These are phyloP conservation scores for Charadrius vociferus DNA, from an alignment of 2,113 vertebrate genomes.

Conservation along the genomic window DNA sequence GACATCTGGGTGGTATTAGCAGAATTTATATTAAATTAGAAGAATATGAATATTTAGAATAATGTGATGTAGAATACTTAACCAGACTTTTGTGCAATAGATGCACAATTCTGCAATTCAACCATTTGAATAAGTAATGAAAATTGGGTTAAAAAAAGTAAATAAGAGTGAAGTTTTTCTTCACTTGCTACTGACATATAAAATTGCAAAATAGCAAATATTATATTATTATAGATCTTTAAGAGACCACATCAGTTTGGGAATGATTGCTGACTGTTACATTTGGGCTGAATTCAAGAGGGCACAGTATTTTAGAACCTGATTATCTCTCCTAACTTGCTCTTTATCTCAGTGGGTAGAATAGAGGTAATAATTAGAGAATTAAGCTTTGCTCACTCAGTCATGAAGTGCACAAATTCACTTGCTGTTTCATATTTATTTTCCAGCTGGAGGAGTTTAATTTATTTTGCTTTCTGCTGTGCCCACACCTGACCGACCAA, in stretches of 20 bases:
- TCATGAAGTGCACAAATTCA: conserved; percentile 63
- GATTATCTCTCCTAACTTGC: conserved; percentile 72
- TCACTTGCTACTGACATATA: background rate
- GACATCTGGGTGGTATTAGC: conserved; percentile 34
- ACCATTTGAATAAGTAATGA: background rate
- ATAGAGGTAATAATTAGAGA: conserved; percentile 73
- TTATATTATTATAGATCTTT: conserved; percentile 10
- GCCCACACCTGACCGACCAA: conserved; percentile 53
- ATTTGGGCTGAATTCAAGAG: conserved; percentile 56
- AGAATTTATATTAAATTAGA: conserved; percentile 53
- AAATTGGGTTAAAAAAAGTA: background rate
- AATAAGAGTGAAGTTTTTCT: background rate
- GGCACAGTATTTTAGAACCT: conserved; percentile 54
- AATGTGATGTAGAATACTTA: background rate
- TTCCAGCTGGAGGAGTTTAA: conserved; percentile 76
- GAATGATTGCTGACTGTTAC: conserved; percentile 42
- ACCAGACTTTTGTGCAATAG: background rate
- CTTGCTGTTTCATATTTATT: conserved; percentile 75
- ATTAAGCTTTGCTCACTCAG: conserved; percentile 70
- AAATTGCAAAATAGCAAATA: conserved; percentile 11
- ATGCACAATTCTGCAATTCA: background rate
- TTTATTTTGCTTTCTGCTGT: conserved; percentile 72
- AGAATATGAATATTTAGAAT: conserved; percentile 34
- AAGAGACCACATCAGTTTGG: background rate
- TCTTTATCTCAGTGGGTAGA: conserved; percentile 73